Percentiles rank a stretch among this genome's conserved stretches.
Conservation (phyloP, 2,888 invertebrate genomes). For the Eretmocerus hayati region DNA sequence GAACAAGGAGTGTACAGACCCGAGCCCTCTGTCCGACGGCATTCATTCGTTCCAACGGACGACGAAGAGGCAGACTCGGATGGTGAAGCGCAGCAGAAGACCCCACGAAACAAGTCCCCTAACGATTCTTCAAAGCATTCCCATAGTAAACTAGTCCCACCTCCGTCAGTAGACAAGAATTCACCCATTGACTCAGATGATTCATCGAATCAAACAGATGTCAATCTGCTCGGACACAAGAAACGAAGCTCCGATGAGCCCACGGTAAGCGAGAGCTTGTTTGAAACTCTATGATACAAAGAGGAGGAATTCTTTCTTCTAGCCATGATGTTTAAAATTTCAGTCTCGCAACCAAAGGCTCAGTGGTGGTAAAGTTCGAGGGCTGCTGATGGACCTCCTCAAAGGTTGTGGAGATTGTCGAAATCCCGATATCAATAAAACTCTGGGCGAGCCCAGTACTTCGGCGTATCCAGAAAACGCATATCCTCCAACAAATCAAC, state of each 20-base stretch:
- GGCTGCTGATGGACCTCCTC: conserved; percentile 37
- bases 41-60: conserved; percentile 18
- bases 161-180: conserved; percentile 5
- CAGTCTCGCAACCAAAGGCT: conserved; percentile 35
- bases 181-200: conserved; percentile 8
- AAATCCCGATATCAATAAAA: background rate
- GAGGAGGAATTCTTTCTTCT: background rate
- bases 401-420: conserved; percentile 38
- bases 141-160: conserved; percentile 20
- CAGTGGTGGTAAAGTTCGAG: conserved; percentile 38
- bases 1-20: conserved; percentile 5
- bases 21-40: conserved; percentile 8
- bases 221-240: conserved; percentile 27
- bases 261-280: too few relatives aligned
- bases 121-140: conserved; percentile 22
- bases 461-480: conserved; percentile 14
- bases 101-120: conserved; percentile 25
- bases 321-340: too few relatives aligned
- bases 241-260: conserved; percentile 25
- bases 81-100: conserved; percentile 15
- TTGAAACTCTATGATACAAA: too few relatives aligned
- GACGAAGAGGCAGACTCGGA: conserved; percentile 12
- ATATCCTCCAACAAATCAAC: conserved; percentile 12
- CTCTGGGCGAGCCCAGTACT: conserved; percentile 19
- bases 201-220: conserved; percentile 26